Evolutionary conservation across 2,888 invertebrate species (phyloP).

Genomic region (Dascillus cervinus): DNA sequence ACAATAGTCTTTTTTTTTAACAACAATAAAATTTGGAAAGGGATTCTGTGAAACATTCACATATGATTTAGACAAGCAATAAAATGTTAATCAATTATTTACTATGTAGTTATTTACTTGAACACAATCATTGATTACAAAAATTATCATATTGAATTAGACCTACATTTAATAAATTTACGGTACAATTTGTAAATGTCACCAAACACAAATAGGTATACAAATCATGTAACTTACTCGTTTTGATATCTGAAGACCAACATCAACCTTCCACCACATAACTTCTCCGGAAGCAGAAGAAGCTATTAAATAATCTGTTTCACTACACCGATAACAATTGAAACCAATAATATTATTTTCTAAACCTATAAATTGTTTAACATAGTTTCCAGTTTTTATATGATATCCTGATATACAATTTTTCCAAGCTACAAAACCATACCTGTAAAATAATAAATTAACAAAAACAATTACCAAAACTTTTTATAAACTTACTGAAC

Average conservation of each 20-base stretch:
- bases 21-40: too few species aligned
- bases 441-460: conserved; percentile 40
- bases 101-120: too few species aligned
- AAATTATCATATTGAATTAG: too few species aligned
- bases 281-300: conserved; percentile 51
- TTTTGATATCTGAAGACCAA: conserved; percentile 44
- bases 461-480: not conserved
- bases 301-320: conserved; percentile 44
- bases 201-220: too few species aligned
- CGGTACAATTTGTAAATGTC: too few species aligned
- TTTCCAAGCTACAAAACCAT: conserved; percentile 53
- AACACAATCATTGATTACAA: too few species aligned
- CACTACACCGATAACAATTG: conserved; percentile 38
- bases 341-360: conserved; percentile 47
- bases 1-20: too few species aligned
- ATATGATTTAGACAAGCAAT: too few species aligned
- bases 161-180: too few species aligned
- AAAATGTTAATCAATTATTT: too few species aligned
- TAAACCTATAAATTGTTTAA: conserved; percentile 50
- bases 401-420: conserved; percentile 55
- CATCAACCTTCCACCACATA: conserved; percentile 49
- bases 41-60: too few species aligned
- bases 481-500: conserved; percentile 49
- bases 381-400: conserved; percentile 55
- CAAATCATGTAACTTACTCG: conserved; percentile 43